phyloP scores from a whole-genome alignment of 2,888 invertebrate species.

The Orthosia incerta region DNA sequence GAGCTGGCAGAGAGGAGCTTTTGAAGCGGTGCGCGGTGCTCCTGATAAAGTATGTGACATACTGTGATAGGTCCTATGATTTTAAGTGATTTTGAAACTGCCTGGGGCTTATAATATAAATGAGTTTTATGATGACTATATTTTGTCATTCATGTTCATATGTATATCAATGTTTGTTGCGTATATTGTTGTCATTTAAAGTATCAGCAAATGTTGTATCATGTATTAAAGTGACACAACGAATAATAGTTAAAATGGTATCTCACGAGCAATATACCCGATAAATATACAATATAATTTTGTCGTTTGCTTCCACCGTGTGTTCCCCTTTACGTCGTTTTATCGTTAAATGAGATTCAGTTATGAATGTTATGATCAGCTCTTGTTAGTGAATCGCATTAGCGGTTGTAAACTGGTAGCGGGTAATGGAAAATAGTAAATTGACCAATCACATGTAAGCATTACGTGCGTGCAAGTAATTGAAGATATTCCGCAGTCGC shows the following conservation, averaged over 20 bases:
- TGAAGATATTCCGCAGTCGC: conserved; percentile 64
- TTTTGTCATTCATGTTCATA: not conserved
- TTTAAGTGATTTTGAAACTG: conserved; percentile 28
- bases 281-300: conserved; percentile 8
- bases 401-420: conserved; percentile 67
- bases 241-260: not conserved
- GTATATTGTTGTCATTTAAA: not conserved
- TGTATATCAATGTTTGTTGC: not conserved
- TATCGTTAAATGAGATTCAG: conserved; percentile 66
- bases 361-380: conserved; percentile 63
- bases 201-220: not conserved
- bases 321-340: conserved; percentile 49
- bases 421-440: conserved; percentile 77
- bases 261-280: not conserved
- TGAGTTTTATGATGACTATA: not conserved
- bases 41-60: conserved; percentile 8
- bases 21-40: conserved; percentile 13
- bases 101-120: not conserved
- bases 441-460: conserved; percentile 79
- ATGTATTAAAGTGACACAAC: not conserved
- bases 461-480: conserved; percentile 74
- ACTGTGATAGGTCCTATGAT: not conserved
- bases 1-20: conserved; percentile 19
- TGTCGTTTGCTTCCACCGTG: not conserved
- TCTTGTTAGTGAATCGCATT: conserved; percentile 71